These are phyloP conservation scores for Paralichthys olivaceus DNA, from an alignment of 2,113 vertebrate species.

Conservation along the genomic window DNA sequence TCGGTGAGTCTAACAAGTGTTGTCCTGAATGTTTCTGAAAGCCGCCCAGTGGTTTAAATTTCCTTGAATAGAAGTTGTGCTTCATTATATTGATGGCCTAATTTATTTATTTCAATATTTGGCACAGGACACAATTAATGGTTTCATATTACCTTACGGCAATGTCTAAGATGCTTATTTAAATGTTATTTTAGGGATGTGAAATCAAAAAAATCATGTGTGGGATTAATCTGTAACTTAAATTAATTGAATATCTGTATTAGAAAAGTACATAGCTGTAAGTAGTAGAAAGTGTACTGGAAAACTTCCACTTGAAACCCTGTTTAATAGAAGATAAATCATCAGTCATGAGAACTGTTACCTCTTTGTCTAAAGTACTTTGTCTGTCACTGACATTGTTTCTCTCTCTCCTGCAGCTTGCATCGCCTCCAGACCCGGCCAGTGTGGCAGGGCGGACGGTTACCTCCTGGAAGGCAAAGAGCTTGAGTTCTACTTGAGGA, in stretches of 20 bases:
- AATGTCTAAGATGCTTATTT: neutral
- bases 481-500: constrained; percentile 97
- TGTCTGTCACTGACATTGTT: neutral
- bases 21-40: neutral
- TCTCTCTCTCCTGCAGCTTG: constrained; percentile 84
- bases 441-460: constrained; percentile 97
- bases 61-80: no score
- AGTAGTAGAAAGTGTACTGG: no score
- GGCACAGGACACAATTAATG: neutral
- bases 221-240: neutral
- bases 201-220: no score
- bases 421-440: constrained; percentile 95
- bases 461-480: constrained; percentile 97
- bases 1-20: constrained; percentile 83
- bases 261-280: neutral
- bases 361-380: neutral
- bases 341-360: no score
- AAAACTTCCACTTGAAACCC: no score
- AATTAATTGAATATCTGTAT: no score
- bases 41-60: no score
- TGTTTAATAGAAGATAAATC: no score
- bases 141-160: no score
- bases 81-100: no score
- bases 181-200: neutral
- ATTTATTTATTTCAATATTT: neutral